Evolutionary conservation across 2,113 vertebrate genomes (phyloP).

Genomic region (Fregetta grallaria): DNA sequence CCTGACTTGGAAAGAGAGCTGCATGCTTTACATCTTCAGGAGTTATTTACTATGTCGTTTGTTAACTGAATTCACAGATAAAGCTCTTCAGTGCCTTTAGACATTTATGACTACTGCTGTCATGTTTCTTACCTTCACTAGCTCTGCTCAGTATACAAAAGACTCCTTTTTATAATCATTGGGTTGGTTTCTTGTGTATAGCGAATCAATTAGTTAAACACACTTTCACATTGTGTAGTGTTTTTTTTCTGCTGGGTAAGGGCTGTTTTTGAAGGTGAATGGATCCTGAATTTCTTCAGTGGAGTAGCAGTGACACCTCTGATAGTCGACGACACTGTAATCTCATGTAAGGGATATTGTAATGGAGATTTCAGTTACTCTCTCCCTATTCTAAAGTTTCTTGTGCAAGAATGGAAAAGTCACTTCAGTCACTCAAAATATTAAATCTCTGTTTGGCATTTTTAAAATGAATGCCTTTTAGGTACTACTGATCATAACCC

Average conservation of each 20-base stretch:
- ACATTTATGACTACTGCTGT: slow-evolving; percentile 1
- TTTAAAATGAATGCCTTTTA: neutral
- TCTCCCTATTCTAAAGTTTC: neutral
- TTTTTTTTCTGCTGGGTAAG: neutral
- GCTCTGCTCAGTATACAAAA: neutral
- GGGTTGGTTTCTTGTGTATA: neutral
- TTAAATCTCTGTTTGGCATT: neutral
- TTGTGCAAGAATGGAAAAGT: neutral
- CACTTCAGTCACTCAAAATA: neutral
- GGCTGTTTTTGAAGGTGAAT: neutral
- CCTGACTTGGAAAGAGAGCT: neutral
- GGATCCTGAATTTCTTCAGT: neutral
- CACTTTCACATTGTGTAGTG: neutral
- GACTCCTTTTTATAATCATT: neutral
- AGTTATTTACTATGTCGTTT: neutral
- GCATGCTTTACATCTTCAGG: neutral
- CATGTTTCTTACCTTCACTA: neutral
- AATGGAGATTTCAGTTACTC: neutral
- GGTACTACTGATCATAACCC: neutral
- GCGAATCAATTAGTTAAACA: neutral
- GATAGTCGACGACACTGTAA: neutral
- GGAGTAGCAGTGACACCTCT: slow-evolving; percentile 11
- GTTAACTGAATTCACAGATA: neutral
- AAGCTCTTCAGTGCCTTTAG: neutral
- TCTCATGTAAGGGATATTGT: neutral